A percentile compares a stretch with the other conserved stretches of the same genome.
These are phyloP conservation scores for Ctenopoma kingsleyae DNA, from an alignment of 2,797 vertebrate genomes.

Conservation along the genomic window DNA sequence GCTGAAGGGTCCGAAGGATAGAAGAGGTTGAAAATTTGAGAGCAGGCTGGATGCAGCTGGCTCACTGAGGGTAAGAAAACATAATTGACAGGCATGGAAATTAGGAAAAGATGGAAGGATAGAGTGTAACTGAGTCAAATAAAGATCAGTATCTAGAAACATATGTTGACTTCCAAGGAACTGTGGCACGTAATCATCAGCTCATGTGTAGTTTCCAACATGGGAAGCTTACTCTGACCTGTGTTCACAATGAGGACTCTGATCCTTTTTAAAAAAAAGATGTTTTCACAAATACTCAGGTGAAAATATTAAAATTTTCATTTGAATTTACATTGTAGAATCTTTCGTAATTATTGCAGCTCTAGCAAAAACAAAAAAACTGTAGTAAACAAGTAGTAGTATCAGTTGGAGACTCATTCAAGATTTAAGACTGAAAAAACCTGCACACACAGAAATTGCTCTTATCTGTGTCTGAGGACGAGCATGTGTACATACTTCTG, in stretches of 20 bases:
- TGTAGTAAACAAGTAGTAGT: background rate
- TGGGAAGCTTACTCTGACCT: no score
- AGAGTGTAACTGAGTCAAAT: background rate
- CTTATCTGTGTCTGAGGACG: background rate
- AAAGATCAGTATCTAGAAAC: no score
- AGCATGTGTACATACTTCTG: background rate
- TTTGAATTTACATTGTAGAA: background rate
- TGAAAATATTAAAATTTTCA: no score
- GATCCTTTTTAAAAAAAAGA: no score
- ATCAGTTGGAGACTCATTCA: background rate
- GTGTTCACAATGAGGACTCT: no score
- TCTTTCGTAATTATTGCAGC: background rate
- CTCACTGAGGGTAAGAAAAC: constrained; percentile 81
- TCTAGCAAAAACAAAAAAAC: background rate
- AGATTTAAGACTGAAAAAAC: no score
- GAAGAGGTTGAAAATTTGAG: constrained; percentile 98
- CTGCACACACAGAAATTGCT: background rate
- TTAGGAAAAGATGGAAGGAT: constrained; percentile 1
- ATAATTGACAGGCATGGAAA: constrained; percentile 5
- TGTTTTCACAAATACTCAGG: no score
- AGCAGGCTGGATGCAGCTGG: constrained; percentile 94
- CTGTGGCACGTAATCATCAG: no score
- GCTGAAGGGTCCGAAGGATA: constrained; percentile 97
- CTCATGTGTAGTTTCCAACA: no score
- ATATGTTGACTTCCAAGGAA: no score